Percentiles rank a stretch among this genome's conserved stretches.
Conservation (phyloP, 2,888 invertebrate genomes). For the Aproaerema taeniolella region DNA sequence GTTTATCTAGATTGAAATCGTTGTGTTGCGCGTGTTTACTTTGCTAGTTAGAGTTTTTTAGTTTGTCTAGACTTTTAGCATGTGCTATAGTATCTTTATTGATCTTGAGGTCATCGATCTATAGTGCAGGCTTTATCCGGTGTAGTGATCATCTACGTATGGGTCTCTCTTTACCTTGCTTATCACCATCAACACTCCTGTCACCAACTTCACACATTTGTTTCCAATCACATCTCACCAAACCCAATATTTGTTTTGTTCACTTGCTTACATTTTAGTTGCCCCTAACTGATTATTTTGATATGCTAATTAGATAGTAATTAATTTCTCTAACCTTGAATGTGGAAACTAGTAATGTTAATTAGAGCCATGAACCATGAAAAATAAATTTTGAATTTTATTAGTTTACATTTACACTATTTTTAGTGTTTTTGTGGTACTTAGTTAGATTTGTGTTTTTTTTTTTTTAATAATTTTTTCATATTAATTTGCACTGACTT, state of each 20-base stretch:
- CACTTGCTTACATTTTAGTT: no score
- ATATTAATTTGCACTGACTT: not conserved
- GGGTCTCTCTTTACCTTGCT: conserved; percentile 3
- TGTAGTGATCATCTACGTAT: not conserved
- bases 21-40: conserved; percentile 35
- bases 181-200: not conserved
- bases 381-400: not conserved
- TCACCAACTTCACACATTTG: no score
- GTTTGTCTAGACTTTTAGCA: not conserved
- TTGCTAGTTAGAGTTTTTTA: conserved; percentile 23
- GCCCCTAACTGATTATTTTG: conserved; percentile 20
- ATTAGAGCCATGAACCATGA: conserved; percentile 4
- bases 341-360: not conserved
- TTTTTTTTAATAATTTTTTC: not conserved
- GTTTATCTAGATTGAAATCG: conserved; percentile 31
- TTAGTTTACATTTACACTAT: not conserved
- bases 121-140: conserved; percentile 7
- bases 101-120: conserved; percentile 13
- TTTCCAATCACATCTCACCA: no score
- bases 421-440: not conserved
- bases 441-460: not conserved
- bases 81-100: conserved; percentile 1
- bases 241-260: no score
- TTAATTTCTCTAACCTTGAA: not conserved
- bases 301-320: conserved; percentile 1